Conservation (phyloP, 37 sponge, comb jelly and placozoan species). For the Halisarca cf. caerulea region DNA sequence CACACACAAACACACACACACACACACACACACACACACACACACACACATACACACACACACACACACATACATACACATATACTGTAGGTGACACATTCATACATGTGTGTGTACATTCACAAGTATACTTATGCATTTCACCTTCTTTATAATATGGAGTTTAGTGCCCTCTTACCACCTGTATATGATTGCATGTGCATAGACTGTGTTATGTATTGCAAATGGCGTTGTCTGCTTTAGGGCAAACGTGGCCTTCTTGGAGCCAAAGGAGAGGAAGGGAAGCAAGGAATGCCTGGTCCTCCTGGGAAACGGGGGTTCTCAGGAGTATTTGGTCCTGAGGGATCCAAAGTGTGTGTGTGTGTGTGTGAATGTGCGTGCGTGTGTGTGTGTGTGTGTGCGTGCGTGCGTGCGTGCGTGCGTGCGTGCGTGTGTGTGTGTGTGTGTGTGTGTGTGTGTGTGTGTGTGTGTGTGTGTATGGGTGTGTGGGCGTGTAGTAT, state of each 20-base stretch:
- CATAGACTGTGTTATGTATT: slow-evolving; percentile 8
- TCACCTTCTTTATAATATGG: too few species aligned
- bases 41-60: slow-evolving; percentile 22
- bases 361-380: not conserved
- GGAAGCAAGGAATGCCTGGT: slow-evolving; percentile 23
- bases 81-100: too few species aligned
- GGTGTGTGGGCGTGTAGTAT: not conserved
- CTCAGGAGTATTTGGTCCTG: not conserved
- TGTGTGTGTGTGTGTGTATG: slow-evolving; percentile 4
- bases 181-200: not conserved
- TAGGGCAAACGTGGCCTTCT: slow-evolving; percentile 8
- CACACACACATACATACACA: not conserved
- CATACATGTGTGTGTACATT: too few species aligned
- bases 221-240: not conserved
- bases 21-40: slow-evolving; percentile 25
- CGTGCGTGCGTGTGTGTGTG: not conserved
- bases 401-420: not conserved
- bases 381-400: not conserved
- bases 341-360: slow-evolving; percentile 7
- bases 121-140: too few species aligned
- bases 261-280: slow-evolving; percentile 5
- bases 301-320: slow-evolving; percentile 20
- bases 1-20: not conserved
- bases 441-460: not conserved
- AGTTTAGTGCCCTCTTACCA: too few species aligned